Base-by-base conservation (phyloP, 2,888 invertebrate genomes). In the Ischnura elegans region DNA sequence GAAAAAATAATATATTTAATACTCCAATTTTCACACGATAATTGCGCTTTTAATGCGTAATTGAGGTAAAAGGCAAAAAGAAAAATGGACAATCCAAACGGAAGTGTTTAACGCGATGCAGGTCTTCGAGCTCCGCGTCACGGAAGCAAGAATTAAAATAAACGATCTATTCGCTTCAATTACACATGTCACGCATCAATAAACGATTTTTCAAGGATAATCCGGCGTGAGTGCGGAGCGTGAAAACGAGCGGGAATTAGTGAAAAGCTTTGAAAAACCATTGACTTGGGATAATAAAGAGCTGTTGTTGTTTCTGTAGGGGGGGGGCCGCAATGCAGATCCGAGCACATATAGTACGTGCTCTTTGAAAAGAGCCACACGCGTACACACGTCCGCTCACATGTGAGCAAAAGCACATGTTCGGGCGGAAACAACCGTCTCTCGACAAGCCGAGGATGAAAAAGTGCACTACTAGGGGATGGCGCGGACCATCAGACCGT, bases 241-340 rank as follows among this genome's bases (percentile, higher is more conserved):
- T 85, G 51, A 87, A 55, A 25, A 25, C 36, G 16, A 55, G 5
- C 36, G 55, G 36, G 55, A 51, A 51, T 51, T 51, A 51, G 0
- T 87, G 4, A 45, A 55, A 51, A 55, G 55, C 36, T 85, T 13
- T n/a, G n/a, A n/a, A 51, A 51, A 55, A 55, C 21, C 55, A 36
- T 66, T 55, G 87, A 42, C 87, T 87, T n/a, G 42, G 51, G n/a
- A 66, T 66, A 61, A 90, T 61, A 61, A 90, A n/a, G 61, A 90
- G 25, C 43, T 51, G 51, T 51, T 51, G 43, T 90, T 29, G 45
- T 42, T 55, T 42, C 42, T 43, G 66, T 47, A 13, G 47, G 47
- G 16, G 2, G 47, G 47, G 47, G 16, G 2, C 61, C 61, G 90
- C 90, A 90, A 61, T 90, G 90, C 90, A 90, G 87, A 87, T 87